These are phyloP conservation scores for Aphidius gifuensis DNA, from an alignment of 1,140 invertebrate genomes.

Conservation along the genomic window DNA sequence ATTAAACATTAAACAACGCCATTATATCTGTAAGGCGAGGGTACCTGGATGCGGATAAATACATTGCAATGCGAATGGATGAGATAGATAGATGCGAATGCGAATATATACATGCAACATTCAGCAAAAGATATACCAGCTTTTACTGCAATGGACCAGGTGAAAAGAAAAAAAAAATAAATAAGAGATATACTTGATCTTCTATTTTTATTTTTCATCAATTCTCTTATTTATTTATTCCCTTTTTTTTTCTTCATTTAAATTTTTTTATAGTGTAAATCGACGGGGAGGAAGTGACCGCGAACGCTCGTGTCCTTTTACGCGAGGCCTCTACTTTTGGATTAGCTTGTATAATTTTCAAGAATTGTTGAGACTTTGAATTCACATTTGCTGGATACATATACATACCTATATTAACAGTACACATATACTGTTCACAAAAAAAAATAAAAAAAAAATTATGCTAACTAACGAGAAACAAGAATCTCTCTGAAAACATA, in stretches of 20 bases:
- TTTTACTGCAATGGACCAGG: no score
- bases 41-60: neutral
- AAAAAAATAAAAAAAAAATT: no score
- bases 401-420: neutral
- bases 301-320: slow-evolving; percentile 53
- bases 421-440: neutral
- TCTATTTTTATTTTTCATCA: no score
- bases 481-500: slow-evolving; percentile 52
- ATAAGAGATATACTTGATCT: no score
- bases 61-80: slow-evolving; percentile 19
- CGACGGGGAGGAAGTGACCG: slow-evolving; percentile 37
- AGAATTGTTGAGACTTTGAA: slow-evolving; percentile 15
- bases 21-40: slow-evolving; percentile 33
- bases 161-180: no score
- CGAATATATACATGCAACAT: neutral
- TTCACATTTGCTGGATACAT: slow-evolving; percentile 4
- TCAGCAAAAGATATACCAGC: slow-evolving; percentile 4
- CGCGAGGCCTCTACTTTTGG: slow-evolving; percentile 39
- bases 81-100: neutral
- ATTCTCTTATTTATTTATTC: no score
- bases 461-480: slow-evolving; percentile 49
- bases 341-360: slow-evolving; percentile 46
- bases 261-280: neutral
- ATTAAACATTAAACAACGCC: slow-evolving; percentile 57
- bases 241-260: no score